Percentiles rank a stretch among this genome's conserved stretches.
phyloP scores from a whole-genome alignment of 2,113 vertebrate genomes.

The Dipodomys ordii region DNA sequence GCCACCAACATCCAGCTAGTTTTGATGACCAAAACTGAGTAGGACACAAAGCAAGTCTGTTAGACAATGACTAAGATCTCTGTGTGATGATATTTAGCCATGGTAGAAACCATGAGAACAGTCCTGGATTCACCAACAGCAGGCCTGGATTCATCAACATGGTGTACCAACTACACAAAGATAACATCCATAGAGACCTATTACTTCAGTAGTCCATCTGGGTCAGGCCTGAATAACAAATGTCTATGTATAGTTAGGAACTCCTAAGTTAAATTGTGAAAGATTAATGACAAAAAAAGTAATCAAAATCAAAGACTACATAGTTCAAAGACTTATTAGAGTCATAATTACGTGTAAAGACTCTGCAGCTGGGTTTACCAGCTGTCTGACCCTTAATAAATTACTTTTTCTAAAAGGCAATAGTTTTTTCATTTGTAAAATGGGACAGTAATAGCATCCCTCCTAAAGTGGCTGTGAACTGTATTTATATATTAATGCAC shows the following conservation, averaged over 20 bases:
- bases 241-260: background rate
- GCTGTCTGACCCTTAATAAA: background rate
- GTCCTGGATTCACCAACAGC: background rate
- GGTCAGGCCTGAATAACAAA: background rate
- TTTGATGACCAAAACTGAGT: slow-evolving; percentile 31
- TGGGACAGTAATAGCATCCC: background rate
- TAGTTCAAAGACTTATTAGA: slow-evolving; percentile 34
- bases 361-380: slow-evolving; percentile 29
- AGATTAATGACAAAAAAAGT: slow-evolving; percentile 52
- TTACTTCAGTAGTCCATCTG: background rate
- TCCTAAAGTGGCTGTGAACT: background rate
- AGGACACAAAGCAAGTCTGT: slow-evolving; percentile 27
- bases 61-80: slow-evolving; percentile 8
- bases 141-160: background rate
- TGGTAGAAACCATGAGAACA: background rate
- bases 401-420: background rate
- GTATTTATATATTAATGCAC: slow-evolving; percentile 8
- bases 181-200: background rate
- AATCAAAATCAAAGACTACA: slow-evolving; percentile 21
- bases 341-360: background rate
- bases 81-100: slow-evolving; percentile 4
- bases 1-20: background rate
- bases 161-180: background rate
- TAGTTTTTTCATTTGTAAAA: slow-evolving; percentile 37
- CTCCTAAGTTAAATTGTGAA: slow-evolving; percentile 23